Evolutionary conservation across 2,888 invertebrate genomes (phyloP).

Genomic region (Papilio gigon): DNA sequence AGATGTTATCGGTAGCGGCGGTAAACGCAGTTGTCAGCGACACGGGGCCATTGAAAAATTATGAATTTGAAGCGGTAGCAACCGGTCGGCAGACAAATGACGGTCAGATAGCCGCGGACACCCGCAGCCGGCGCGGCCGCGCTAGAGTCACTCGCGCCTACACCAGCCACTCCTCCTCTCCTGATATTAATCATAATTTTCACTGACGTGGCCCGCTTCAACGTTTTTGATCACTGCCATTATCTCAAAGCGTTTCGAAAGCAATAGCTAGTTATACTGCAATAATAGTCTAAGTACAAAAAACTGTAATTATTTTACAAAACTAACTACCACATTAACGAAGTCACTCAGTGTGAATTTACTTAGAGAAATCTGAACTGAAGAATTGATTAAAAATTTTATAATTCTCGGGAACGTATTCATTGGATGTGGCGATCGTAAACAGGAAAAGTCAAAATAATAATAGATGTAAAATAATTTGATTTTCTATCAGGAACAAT

Average conservation of each 20-base stretch:
- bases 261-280: neutral
- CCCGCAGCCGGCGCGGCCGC: conserved; percentile 54
- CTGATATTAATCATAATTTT: conserved; percentile 80
- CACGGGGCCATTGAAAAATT: conserved; percentile 72
- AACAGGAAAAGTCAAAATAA: too few relatives aligned
- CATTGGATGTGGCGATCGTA: too few relatives aligned
- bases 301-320: neutral
- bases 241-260: conserved; percentile 53
- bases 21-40: conserved; percentile 78
- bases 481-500: neutral
- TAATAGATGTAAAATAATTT: too few relatives aligned
- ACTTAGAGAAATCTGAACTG: too few relatives aligned
- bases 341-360: too few relatives aligned
- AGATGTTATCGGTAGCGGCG: conserved; percentile 70
- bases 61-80: conserved; percentile 61
- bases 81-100: conserved; percentile 67
- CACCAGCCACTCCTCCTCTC: conserved; percentile 56
- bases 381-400: too few relatives aligned
- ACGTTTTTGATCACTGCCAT: conserved; percentile 75
- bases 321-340: too few relatives aligned
- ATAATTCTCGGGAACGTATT: too few relatives aligned
- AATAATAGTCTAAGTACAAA: neutral
- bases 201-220: conserved; percentile 72
- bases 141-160: conserved; percentile 48
- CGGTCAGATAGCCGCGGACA: conserved; percentile 58